Percentiles rank a stretch among this genome's conserved stretches.
Evolutionary conservation across 1,140 invertebrate species (phyloP).

Genomic region (Tribolium madens): DNA sequence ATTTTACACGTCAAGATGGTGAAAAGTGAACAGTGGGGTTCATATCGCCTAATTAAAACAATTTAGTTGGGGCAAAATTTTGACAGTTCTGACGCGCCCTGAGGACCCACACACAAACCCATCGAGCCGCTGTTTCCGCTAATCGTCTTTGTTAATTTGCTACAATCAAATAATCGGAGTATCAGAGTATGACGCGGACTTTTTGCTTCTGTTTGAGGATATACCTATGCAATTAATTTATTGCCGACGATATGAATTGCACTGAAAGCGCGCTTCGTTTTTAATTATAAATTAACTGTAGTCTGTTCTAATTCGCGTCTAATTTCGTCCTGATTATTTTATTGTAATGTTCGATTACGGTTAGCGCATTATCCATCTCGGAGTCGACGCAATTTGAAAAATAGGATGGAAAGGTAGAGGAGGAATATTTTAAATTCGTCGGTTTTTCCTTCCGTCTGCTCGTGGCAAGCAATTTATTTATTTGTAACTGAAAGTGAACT

Average conservation of each 20-base stretch:
- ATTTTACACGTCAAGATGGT: not conserved
- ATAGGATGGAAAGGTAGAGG: not conserved
- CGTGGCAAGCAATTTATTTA: constrained; percentile 23
- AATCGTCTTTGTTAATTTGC: not conserved
- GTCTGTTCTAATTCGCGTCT: not conserved
- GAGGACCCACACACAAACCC: not conserved
- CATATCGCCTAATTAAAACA: not conserved
- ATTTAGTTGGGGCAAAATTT: not conserved
- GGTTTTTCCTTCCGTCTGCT: not conserved
- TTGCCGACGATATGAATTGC: not conserved
- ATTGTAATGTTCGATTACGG: not conserved
- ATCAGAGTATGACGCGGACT: not conserved
- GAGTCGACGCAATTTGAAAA: not conserved
- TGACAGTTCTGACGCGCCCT: not conserved
- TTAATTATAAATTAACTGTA: not conserved
- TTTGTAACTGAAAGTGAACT: constrained; percentile 19
- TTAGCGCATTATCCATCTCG: not conserved
- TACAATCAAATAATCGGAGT: not conserved
- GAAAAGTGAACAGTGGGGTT: constrained; percentile 1
- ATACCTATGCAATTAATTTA: constrained; percentile 1
- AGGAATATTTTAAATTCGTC: not conserved
- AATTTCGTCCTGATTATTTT: not conserved
- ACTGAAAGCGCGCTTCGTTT: not conserved
- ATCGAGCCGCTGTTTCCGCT: no score
- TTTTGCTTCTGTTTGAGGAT: not conserved